Conservation (phyloP, 1,140 invertebrate genomes). For the Reticulitermes speratus region DNA sequence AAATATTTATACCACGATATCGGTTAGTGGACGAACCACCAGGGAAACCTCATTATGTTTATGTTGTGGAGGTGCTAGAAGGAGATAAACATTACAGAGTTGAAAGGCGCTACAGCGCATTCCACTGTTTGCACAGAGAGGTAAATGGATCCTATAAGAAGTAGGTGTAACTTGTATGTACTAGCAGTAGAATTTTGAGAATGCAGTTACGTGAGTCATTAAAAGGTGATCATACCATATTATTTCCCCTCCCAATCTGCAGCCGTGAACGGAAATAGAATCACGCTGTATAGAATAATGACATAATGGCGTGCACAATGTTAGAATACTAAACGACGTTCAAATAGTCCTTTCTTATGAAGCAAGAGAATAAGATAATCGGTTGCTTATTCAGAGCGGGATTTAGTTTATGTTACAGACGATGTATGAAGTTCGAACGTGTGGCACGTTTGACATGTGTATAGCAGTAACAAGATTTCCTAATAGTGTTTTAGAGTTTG, state of each 20-base stretch:
- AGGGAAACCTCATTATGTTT: slow-evolving; percentile 44
- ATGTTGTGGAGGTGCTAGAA: slow-evolving; percentile 46
- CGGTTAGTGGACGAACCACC: slow-evolving; percentile 34
- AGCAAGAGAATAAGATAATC: not conserved
- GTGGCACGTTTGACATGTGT: too few relatives aligned
- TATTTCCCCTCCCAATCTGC: not conserved
- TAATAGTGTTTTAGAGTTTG: too few relatives aligned
- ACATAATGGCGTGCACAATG: not conserved
- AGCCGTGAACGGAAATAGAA: not conserved
- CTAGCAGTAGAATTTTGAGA: not conserved
- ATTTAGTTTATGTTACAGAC: too few relatives aligned
- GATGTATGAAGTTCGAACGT: too few relatives aligned
- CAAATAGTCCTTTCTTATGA: not conserved
- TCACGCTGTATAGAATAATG: not conserved
- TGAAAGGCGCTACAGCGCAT: slow-evolving; percentile 49
- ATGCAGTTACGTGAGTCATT: not conserved
- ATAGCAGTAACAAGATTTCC: too few relatives aligned
- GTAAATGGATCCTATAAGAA: slow-evolving; percentile 35
- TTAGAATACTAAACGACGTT: not conserved
- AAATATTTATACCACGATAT: slow-evolving; percentile 34
- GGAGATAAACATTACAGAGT: slow-evolving; percentile 43
- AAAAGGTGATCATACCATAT: not conserved
- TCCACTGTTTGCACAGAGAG: slow-evolving; percentile 50
- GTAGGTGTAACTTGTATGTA: not conserved
- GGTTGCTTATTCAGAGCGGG: too few relatives aligned